Base-by-base conservation (phyloP, 64 coral and sea anemone species). In the Dendronephthya gigantea region DNA sequence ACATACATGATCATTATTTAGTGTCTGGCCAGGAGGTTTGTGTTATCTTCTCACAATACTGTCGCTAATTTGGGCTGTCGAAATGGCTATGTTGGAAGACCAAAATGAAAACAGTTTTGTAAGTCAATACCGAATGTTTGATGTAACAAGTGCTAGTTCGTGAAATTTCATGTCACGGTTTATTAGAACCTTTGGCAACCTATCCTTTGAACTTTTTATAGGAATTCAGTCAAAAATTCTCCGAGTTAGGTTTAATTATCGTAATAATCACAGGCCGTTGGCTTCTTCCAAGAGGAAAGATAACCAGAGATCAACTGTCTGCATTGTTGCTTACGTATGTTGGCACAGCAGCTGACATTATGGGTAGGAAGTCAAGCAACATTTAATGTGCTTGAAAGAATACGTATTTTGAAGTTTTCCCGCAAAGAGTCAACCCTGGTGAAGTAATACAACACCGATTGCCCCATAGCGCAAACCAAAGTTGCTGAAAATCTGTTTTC, bases 251-350 rank as follows among this genome's bases (percentile, higher is more conserved):
- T 30, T 87, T 98, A 11, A 98, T 98, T 39, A 66, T 98, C 12
- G 70, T 93, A 12, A 93, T 98, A 15, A 98, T 98, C 83, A 72
- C 93, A 7, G 95, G 89, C 4, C 92, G 95, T 39, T 98, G 95
- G 95, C 87, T 98, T 5, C 52, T 98, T 22, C 95, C 95, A 51
- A 90, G 95, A 88, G 95, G 95, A 35, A 90, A 91, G 33, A 79
- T 98, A 29, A 98, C 95, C 47, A 87, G 95, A 85, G 95, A 98
- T 65, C 95, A 98, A 89, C 90, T 98, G 6, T 98, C 95, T 52
- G 72, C 95, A 16, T 85, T 98, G 27, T 88, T 98, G 47, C 81
- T 98, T 40, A 92, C 93, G 7, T 98, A 98, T 19, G 95, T 98
- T 23, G 90, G 90, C 22, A 98, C 93, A 85, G 95, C 95, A 12